phyloP scores from a whole-genome alignment of 1,140 invertebrate genomes.

The Leptopilina boulardi region DNA sequence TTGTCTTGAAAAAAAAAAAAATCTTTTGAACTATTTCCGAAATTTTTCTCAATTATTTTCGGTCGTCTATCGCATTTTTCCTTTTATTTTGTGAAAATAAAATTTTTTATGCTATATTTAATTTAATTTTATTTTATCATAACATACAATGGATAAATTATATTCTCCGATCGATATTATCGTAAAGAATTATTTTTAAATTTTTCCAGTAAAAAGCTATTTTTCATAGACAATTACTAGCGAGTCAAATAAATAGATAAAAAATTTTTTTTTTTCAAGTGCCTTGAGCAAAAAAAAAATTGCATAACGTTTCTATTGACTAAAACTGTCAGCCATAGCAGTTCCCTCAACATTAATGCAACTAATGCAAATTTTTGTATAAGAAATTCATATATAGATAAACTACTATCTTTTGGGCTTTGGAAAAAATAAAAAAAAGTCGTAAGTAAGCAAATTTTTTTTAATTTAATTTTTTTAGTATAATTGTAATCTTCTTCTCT shows the following conservation, averaged over 20 bases:
- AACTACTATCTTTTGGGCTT: constrained; percentile 14
- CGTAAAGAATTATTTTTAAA: too few relatives aligned
- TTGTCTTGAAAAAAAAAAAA: not conserved
- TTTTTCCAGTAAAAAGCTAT: constrained; percentile 15
- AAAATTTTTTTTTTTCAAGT: constrained; percentile 15
- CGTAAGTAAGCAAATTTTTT: not conserved
- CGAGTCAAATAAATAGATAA: constrained; percentile 17
- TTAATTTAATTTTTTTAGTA: not conserved
- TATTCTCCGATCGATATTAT: not conserved
- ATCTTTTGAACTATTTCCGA: not conserved
- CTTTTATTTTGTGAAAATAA: too few relatives aligned
- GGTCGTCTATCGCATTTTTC: too few relatives aligned
- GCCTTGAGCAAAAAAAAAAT: constrained; percentile 6
- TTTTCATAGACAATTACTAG: constrained; percentile 10
- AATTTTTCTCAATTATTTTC: not conserved
- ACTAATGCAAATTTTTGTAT: constrained; percentile 21
- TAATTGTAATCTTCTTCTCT: too few relatives aligned
- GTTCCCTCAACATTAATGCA: constrained; percentile 25
- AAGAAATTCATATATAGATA: constrained; percentile 20
- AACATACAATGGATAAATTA: too few relatives aligned
- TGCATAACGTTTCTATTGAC: constrained; percentile 17
- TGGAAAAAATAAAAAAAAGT: not conserved
- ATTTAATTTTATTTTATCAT: too few relatives aligned
- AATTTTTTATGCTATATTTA: too few relatives aligned
- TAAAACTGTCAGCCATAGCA: not conserved